Evolutionary conservation across 2,113 vertebrate species (phyloP), one percentile per base, ranked within the genome.

Genomic region (Atherinomorus stipes): DNA sequence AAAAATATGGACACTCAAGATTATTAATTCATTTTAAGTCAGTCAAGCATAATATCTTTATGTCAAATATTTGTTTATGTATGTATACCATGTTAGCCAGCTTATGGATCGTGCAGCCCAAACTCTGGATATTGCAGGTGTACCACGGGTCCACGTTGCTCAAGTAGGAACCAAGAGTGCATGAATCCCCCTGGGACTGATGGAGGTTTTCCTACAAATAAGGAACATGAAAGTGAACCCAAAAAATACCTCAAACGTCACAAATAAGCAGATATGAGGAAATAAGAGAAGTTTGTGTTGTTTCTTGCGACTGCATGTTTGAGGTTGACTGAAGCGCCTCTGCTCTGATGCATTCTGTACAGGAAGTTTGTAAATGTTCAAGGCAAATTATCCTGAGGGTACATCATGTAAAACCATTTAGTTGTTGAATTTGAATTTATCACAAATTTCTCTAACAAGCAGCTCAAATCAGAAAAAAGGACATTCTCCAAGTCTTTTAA

Each of bases 81-180:
- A 2, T 51, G 6, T 64, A 0, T 96, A 98, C 97, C 96, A 94
- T 96, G 67, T 91, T 82, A 0, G 95, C 95, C 74, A 99, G 90
- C 78, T 95, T 96, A 80, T 95, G 95, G 78, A 99, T 97, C 86
- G 94, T 89, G 28, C 92, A 87, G 44, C 95, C 93, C 84, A 98
- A 91, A 0, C 94, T 94, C 84, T 88, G 94, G 89, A 99, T 88
- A 71, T 96, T 98, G 83, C 90, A 95, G 74, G 95, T 91, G 0
- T 98, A 99, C 98, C 98, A 99, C 0, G 93, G 96, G 82, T 99
- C 98, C 0, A 93, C 93, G 23, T 89, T 95, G 87, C 96, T 94
- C 87, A 99, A 89, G 86, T 97, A 98, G 0, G 92, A 62, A 0
- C 95, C 96, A 56, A 99, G 81, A 11, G 93, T 87, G 72, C 92